Base-by-base conservation (phyloP, 2,113 vertebrate genomes). In the Larimichthys polyactis region DNA sequence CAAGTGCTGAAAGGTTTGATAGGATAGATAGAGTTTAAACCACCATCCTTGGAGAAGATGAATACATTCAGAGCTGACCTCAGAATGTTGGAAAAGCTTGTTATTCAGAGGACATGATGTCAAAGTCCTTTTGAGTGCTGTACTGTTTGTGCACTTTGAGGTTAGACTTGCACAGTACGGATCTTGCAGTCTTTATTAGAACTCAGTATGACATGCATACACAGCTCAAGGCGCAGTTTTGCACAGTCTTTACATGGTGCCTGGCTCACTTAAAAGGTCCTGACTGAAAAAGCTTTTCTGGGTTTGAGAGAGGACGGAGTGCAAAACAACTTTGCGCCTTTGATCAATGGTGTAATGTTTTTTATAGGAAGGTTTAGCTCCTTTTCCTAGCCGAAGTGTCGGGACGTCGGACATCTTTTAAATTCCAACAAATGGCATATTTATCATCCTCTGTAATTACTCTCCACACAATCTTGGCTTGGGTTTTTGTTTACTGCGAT, bases 391-490 rank as follows among this genome's bases (percentile, higher is more conserved):
- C 49, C 55, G 2, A 54, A 72, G 49, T 16, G 36, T 29, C 70
- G 4, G 3, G 60, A 60, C 55, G 54, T 79, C 69, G 32, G 66
- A 55, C 2, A 36, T 79, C 52, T 74, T 58, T 66, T 24, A 24
- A 49, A 74, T 87, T 88, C 82, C 75, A n/a, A 48, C 51, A 49
- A 49, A 51, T 75, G 68, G 43, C 68, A 32, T 52, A 78, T 84
- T 87, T 86, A 83, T 78, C 77, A 70, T 36, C 58, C 29, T 40
- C 46, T 85, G 15, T 84, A 89, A 89, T 86, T 84, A 84, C 83
- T 75, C 63, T 70, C 29, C 22, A 43, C 59, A 78, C 71, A 52
- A 40, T 74, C 77, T 89, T 90, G 87, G 74, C 87, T 1, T 14
- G 0, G 4, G 4, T 72, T 79, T 79, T 81, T 88, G 81, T 86